A percentile compares a stretch with the other conserved stretches of the same genome.
Evolutionary conservation across 2,888 invertebrate species (phyloP).

Genomic region (Zaprionus bogoriensis): DNA sequence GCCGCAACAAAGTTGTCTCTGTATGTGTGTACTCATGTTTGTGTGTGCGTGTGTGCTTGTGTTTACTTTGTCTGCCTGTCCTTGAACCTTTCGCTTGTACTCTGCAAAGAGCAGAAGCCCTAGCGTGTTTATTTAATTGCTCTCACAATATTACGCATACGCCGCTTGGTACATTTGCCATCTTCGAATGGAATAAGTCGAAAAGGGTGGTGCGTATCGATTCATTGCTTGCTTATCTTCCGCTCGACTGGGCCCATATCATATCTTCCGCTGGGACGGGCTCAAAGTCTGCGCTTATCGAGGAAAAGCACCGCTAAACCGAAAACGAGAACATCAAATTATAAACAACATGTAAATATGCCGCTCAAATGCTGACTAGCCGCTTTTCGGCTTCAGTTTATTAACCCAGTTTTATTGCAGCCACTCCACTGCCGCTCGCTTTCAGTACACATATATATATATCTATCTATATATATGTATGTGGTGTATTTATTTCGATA

Average conservation of each 20-base stretch:
- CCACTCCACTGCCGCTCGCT: neutral
- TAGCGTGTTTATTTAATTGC: conserved; percentile 3
- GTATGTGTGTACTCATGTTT: neutral
- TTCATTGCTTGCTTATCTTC: conserved; percentile 46
- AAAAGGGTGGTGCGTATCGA: conserved; percentile 46
- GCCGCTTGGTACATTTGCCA: conserved; percentile 18
- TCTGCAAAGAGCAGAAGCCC: conserved; percentile 6
- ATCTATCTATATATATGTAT: neutral
- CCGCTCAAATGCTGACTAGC: conserved; percentile 56
- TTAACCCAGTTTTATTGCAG: conserved; percentile 58
- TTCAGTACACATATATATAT: neutral
- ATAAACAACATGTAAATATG: conserved; percentile 70
- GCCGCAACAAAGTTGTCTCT: conserved; percentile 21
- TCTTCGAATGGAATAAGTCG: too few species aligned
- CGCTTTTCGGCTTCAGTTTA: conserved; percentile 54
- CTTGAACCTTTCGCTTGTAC: conserved; percentile 55
- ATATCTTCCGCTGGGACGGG: conserved; percentile 16
- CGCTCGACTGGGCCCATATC: conserved; percentile 26
- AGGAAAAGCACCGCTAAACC: neutral
- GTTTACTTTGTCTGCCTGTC: conserved; percentile 24
- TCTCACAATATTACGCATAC: conserved; percentile 28
- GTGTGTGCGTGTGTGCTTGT: neutral
- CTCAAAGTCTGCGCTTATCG: conserved; percentile 56
- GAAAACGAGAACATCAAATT: conserved; percentile 43
- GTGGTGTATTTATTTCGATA: conserved; percentile 15